Evolutionary conservation across 2,113 vertebrate species (phyloP), one percentile per base, ranked within the genome.

Genomic region (Elephas maximus): DNA sequence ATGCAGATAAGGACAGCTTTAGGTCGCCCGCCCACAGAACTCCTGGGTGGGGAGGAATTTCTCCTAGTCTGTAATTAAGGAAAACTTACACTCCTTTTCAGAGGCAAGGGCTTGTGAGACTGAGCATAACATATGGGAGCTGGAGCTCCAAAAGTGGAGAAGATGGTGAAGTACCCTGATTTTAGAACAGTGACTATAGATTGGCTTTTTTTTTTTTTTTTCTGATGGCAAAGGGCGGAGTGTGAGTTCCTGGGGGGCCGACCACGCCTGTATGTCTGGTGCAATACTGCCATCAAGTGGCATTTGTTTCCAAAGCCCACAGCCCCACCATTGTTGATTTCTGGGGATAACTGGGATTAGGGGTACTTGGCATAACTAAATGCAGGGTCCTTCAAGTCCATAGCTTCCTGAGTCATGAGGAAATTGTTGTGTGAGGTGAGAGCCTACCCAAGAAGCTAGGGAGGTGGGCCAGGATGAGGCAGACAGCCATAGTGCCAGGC

Each of bases 381-480:
- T 14, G 8, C 20, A 21, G 14, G 45, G 26, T 48, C 45, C 7
- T 65, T 5, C 24, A 2, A 8, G 24, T 65, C 8, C 63, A 65
- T 23, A 26, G 63, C 63, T 65, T 9, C 21, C 4, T 65, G 18
- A 63, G 9, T 44, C 57, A 7, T 24, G 20, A 8, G 18, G 3
- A 28, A 51, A 51, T 44, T 9, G 1, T 44, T 41, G 20, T 12
- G 11, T 3, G 5, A 12, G 21, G 37, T 3, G 0, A 0, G 5
- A 1, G 41, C 0, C 2, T 26, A 37, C n/a, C 3, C 2, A 4
- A 15, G 14, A 44, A 12, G 10, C 9, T 18, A 24, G 48, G 60
- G 51, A 30, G 21, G 1, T 2, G 28, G 48, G 67, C 7, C 23
- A 15, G 33, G 23, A 33, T 10, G 12, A 74, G 48, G 12, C 20